Percentiles rank a stretch among this genome's conserved stretches.
Evolutionary conservation across 2,797 vertebrate species (phyloP).

Genomic region (Tympanoctomys barrerae): DNA sequence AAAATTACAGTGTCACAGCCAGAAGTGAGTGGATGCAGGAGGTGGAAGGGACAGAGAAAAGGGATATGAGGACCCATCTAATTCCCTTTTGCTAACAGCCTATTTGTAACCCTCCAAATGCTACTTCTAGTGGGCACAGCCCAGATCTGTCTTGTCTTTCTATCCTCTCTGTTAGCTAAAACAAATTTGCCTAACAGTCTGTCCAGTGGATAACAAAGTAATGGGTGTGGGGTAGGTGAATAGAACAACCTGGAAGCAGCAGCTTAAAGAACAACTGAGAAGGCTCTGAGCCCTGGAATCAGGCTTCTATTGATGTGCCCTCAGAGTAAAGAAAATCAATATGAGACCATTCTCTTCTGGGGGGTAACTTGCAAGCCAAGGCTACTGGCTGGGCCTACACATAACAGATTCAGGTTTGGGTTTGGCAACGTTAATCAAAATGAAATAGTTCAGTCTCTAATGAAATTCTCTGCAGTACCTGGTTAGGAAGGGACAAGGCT

Average conservation of each 20-base stretch:
- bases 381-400: not conserved
- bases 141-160: not conserved
- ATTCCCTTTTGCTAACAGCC: not conserved
- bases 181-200: not conserved
- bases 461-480: not conserved
- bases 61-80: not conserved
- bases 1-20: not conserved
- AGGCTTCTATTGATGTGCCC: not conserved
- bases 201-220: not conserved
- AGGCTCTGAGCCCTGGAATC: not conserved
- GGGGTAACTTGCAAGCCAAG: not conserved
- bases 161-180: not conserved
- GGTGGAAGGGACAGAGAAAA: not conserved
- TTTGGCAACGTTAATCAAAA: not conserved
- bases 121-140: not conserved
- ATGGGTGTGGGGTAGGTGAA: not conserved
- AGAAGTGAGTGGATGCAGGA: not conserved
- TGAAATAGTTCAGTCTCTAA: constrained; percentile 8
- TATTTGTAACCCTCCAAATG: not conserved
- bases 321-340: not conserved
- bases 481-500: constrained; percentile 15
- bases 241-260: not conserved
- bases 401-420: not conserved
- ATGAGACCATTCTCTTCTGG: not conserved
- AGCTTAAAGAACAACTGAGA: not conserved